Evolutionary conservation across 1,140 invertebrate species (phyloP), one percentile per base, ranked within the genome.

Genomic region (Grapholita molesta): DNA sequence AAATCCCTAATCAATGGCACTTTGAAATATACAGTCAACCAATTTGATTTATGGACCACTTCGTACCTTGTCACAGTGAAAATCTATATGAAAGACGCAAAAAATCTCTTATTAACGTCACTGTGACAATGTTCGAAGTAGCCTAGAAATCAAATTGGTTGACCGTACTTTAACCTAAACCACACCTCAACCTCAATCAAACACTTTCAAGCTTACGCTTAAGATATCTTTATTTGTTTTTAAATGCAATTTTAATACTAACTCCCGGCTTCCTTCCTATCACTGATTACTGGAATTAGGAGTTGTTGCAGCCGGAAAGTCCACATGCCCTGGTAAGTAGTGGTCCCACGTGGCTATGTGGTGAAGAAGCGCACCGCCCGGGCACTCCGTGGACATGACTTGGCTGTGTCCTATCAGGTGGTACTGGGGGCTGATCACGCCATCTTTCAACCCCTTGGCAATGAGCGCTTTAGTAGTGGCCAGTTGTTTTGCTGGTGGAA

Each of bases 371-470:
- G 89, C 82, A 0, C 93, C 89, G 0, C 96, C 96, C 0, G 96
- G 96, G 79, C 96, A 96, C 70, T 94, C 93, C 0, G 96, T 96
- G 0, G 91, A 82, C 75, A 92, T 89, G 0, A 94, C 91, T 83
- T 96, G 96, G n/a, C 93, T 87, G 78, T 96, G 96, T 0, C 95
- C 96, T 9, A 95, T 76, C 24, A 97, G 82, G 48, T 93, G 94
- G 77, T 96, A 96, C 69, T 94, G 79, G 0, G 84, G 67, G 18
- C 87, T 83, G 33, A 96, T 94, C 70, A 93, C 88, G 0, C 94
- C 94, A 2, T 80, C 73, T 9, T 90, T 73, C 0, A 96, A 90
- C 1, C 95, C 96, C 1, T 92, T 83, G 1, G 91, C 84, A 21
- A 96, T 96, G 0, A 96, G 80, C 33, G 91, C 86, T 66, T 93